phyloP scores from a whole-genome alignment of 2,113 vertebrate species.

The Malurus alboscapulatus region DNA sequence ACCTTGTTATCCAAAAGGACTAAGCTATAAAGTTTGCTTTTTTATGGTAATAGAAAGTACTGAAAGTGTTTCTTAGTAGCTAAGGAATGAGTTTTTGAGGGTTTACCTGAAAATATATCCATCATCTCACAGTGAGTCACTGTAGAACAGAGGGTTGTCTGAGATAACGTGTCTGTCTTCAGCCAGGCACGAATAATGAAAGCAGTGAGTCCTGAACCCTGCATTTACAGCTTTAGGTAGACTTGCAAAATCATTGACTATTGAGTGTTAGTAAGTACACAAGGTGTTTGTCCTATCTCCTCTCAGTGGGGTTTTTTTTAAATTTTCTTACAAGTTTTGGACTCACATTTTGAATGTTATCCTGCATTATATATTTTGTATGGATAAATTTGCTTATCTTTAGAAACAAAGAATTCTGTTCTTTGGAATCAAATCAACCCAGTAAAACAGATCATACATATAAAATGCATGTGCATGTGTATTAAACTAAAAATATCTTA shows the following conservation, averaged over 20 bases:
- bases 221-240: background rate
- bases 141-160: background rate
- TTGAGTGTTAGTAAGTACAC: background rate
- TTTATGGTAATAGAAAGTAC: background rate
- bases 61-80: background rate
- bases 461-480: background rate
- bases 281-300: background rate
- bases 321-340: background rate
- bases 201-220: background rate
- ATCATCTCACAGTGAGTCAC: background rate
- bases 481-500: background rate
- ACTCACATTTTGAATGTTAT: background rate
- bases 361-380: background rate
- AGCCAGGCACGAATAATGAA: background rate
- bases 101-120: background rate
- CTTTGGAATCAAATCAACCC: background rate
- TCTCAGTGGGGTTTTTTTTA: fast-evolving
- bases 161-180: background rate
- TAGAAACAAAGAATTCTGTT: background rate
- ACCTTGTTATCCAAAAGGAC: background rate
- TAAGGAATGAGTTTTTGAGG: background rate
- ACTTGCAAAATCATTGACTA: background rate
- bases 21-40: background rate
- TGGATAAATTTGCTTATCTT: background rate
- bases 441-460: background rate